These are phyloP conservation scores for Symphodus melops DNA, from an alignment of 2,113 vertebrate species.

Conservation along the genomic window DNA sequence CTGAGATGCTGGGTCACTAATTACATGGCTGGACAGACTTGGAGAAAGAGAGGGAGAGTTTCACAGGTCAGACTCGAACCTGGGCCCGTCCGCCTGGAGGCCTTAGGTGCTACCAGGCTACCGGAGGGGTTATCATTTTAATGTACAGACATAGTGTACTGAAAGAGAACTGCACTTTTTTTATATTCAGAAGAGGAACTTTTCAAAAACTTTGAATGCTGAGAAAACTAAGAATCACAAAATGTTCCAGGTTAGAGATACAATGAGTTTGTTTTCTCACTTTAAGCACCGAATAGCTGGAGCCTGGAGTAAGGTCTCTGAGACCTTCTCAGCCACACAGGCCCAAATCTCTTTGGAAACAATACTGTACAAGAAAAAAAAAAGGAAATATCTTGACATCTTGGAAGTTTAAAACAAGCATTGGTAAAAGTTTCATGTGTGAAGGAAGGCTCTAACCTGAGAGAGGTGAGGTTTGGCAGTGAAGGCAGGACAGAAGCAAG, in stretches of 20 bases:
- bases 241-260: neutral
- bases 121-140: too few relatives aligned
- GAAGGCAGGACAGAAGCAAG: constrained; percentile 69
- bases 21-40: constrained; percentile 83
- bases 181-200: too few relatives aligned
- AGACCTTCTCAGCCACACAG: constrained; percentile 57
- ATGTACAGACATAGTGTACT: too few relatives aligned
- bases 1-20: constrained; percentile 62
- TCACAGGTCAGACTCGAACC: too few relatives aligned
- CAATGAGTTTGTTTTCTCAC: constrained; percentile 76
- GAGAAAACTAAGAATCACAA: neutral
- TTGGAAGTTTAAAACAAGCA: neutral
- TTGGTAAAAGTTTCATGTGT: neutral
- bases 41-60: neutral
- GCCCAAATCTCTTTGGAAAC: constrained; percentile 52
- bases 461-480: constrained; percentile 66
- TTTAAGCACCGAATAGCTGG: constrained; percentile 81
- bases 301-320: constrained; percentile 72
- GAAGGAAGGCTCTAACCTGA: constrained; percentile 69
- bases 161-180: too few relatives aligned
- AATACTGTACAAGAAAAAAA: constrained; percentile 58
- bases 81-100: too few relatives aligned
- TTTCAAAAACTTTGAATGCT: too few relatives aligned
- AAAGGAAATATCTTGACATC: neutral
- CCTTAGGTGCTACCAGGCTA: too few relatives aligned